Conservation (phyloP, 2,113 vertebrate genomes). For the Diadophis punctatus region DNA sequence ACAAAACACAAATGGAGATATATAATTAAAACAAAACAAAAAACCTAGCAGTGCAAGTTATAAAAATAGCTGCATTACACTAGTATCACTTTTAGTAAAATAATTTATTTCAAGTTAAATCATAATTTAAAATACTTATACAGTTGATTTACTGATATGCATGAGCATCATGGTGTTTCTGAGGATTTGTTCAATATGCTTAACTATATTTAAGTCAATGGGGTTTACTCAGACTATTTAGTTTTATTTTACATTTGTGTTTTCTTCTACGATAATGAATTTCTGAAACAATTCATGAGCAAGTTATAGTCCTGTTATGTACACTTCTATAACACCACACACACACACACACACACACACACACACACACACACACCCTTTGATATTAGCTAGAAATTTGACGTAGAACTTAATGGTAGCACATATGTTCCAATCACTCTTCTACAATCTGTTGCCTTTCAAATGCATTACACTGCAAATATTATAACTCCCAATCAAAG, state of each 20-base stretch:
- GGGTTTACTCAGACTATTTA: background rate
- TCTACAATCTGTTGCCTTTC: background rate
- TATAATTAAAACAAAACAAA: background rate
- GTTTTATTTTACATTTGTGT: background rate
- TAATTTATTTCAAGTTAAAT: background rate
- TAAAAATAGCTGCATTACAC: background rate
- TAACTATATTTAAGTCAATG: background rate
- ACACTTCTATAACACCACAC: no score
- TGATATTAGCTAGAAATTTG: background rate
- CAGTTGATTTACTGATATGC: background rate
- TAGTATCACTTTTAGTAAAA: background rate
- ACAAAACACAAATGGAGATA: background rate
- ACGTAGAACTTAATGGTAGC: no score
- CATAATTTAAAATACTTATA: background rate
- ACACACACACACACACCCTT: no score
- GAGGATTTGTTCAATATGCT: background rate
- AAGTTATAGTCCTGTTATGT: background rate
- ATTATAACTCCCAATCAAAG: background rate
- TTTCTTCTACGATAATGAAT: conserved; percentile 39
- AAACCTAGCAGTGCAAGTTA: background rate
- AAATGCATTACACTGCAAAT: background rate
- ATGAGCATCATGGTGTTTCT: background rate
- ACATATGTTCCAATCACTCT: background rate
- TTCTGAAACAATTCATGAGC: conserved; percentile 11
- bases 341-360: no score